A percentile compares a stretch with the other conserved stretches of the same genome.
Conservation (phyloP, 2,113 vertebrate species). For the Otocyon megalotis region DNA sequence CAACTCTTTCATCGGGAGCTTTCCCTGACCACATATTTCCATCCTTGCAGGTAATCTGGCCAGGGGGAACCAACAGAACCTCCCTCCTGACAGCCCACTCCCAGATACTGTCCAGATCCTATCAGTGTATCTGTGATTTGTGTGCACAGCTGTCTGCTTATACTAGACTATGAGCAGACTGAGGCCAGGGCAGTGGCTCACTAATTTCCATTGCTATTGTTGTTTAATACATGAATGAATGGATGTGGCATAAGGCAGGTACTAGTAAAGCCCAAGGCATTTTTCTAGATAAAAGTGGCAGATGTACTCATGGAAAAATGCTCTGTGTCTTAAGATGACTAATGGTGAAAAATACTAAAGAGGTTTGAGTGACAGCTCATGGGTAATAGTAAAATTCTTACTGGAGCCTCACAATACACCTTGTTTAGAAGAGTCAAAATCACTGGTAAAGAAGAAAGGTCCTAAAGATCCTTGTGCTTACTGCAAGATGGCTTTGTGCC, state of each 20-base stretch:
- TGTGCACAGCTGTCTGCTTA: neutral
- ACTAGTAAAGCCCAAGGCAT: neutral
- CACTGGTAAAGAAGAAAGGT: neutral
- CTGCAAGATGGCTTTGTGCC: neutral
- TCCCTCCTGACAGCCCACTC: rapidly evolving
- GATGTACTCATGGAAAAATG: neutral
- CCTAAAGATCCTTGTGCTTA: neutral
- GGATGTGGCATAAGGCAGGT: neutral
- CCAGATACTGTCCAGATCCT: neutral
- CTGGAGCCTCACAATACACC: neutral
- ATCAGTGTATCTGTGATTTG: neutral
- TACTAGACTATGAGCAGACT: neutral
- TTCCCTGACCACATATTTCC: neutral
- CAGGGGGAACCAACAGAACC: neutral
- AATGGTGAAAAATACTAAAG: neutral
- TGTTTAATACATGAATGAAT: neutral
- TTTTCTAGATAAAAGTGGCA: neutral
- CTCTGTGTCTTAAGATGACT: neutral
- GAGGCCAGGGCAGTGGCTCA: neutral
- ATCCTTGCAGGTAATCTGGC: neutral
- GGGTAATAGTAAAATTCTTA: neutral
- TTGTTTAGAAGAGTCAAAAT: neutral
- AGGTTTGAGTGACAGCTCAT: neutral
- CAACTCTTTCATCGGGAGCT: neutral
- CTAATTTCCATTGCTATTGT: neutral